Percentiles rank a stretch among this genome's conserved stretches.
phyloP scores from a whole-genome alignment of 2,113 vertebrate species.

The Arenaria interpres region DNA sequence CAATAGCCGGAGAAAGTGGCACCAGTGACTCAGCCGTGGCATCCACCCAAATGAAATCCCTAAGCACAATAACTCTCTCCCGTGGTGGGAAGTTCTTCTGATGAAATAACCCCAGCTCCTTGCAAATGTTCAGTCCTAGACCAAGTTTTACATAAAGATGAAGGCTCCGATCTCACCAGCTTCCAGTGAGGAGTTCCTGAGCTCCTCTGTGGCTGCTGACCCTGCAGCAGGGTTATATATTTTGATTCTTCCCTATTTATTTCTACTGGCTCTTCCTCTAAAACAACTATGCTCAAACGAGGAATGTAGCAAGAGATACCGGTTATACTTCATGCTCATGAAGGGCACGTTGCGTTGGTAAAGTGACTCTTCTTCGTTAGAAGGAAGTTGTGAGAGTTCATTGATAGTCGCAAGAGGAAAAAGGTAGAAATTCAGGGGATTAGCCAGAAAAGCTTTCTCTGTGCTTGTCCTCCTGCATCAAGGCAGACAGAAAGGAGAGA shows the following conservation, averaged over 20 bases:
- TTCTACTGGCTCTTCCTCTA: neutral
- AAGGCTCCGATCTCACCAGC: neutral
- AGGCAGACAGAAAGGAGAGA: neutral
- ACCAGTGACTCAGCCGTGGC: neutral
- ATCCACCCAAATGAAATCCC: neutral
- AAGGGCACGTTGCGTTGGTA: accelerated
- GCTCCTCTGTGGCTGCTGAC: neutral
- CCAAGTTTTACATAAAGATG: neutral
- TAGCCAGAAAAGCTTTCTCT: neutral
- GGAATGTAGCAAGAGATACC: neutral
- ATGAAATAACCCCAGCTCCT: neutral
- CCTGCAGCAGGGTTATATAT: neutral
- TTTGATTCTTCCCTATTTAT: neutral
- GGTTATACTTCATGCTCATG: accelerated
- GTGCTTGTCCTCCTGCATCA: neutral
- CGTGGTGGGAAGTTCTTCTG: neutral
- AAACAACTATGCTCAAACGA: neutral
- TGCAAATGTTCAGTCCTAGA: accelerated
- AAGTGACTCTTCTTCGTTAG: neutral
- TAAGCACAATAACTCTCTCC: neutral
- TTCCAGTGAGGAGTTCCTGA: neutral
- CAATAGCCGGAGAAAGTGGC: neutral
- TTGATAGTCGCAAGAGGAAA: neutral
- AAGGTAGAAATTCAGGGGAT: neutral
- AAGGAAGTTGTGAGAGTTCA: neutral